Evolutionary conservation across 2,888 invertebrate species (phyloP).

Genomic region (Nemotelus pantherinus): DNA sequence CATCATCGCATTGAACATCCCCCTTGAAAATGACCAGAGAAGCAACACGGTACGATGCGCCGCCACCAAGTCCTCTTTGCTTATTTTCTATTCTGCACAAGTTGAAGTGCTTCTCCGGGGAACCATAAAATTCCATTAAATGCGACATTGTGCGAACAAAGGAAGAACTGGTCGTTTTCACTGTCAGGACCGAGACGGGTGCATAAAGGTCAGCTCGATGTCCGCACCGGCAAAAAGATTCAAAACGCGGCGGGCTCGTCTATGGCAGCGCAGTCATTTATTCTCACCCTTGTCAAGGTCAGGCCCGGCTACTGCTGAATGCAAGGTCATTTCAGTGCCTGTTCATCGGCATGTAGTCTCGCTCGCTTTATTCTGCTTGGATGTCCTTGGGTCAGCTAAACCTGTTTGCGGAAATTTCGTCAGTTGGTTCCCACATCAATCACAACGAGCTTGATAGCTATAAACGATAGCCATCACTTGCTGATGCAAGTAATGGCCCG

Average conservation of each 20-base stretch:
- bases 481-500: neutral
- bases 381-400: slow-evolving; percentile 28
- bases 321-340: slow-evolving; percentile 33
- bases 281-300: slow-evolving; percentile 43
- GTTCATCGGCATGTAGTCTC: slow-evolving; percentile 37
- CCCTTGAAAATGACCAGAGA: slow-evolving; percentile 21
- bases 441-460: slow-evolving; percentile 6
- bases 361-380: slow-evolving; percentile 16
- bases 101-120: slow-evolving; percentile 35
- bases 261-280: slow-evolving; percentile 19
- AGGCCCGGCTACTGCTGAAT: neutral
- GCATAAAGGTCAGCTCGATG: slow-evolving; percentile 34
- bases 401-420: slow-evolving; percentile 24
- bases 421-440: slow-evolving; percentile 38
- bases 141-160: slow-evolving; percentile 43
- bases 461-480: neutral
- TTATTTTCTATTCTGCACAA: neutral
- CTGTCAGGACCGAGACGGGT: neutral
- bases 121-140: slow-evolving; percentile 40
- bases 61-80: neutral
- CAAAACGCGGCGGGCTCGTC: too few species aligned
- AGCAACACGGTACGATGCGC: slow-evolving; percentile 35
- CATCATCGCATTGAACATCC: slow-evolving; percentile 4
- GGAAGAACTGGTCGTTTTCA: slow-evolving; percentile 5
- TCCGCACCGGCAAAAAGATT: slow-evolving; percentile 16